These are phyloP conservation scores for Meloe dianella DNA, from an alignment of 2,888 invertebrate genomes.

Conservation along the genomic window DNA sequence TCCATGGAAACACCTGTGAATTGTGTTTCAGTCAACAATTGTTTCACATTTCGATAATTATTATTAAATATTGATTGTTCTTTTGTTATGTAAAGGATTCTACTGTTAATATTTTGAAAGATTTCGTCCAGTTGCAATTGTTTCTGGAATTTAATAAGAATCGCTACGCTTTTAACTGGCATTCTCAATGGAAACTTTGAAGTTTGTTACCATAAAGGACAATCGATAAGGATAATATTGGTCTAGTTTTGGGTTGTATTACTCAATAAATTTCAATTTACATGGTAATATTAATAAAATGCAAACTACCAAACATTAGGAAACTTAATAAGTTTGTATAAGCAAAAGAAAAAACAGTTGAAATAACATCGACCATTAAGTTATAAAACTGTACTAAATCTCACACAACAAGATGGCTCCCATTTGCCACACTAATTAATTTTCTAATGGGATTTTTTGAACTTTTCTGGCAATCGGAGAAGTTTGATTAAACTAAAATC, in stretches of 20 bases:
- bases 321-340: not conserved
- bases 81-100: not conserved
- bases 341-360: not conserved
- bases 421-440: too few relatives aligned
- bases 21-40: not conserved
- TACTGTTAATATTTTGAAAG: not conserved
- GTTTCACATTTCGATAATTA: not conserved
- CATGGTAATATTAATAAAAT: constrained; percentile 13
- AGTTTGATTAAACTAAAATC: too few relatives aligned
- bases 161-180: not conserved
- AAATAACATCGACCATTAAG: constrained; percentile 8
- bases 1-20: not conserved
- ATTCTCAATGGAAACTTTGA: not conserved
- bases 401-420: too few relatives aligned
- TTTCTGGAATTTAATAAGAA: not conserved
- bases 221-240: not conserved
- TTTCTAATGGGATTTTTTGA: too few relatives aligned
- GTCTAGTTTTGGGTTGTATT: constrained; percentile 8
- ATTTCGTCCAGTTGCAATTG: not conserved
- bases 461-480: too few relatives aligned
- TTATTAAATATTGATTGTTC: not conserved
- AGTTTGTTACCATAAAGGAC: not conserved
- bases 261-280: constrained; percentile 9
- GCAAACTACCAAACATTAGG: constrained; percentile 6
- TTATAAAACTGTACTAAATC: not conserved